A percentile compares a stretch with the other conserved stretches of the same genome.
These are phyloP conservation scores for Selene dorsalis DNA, from an alignment of 2,797 vertebrate species.

Conservation along the genomic window DNA sequence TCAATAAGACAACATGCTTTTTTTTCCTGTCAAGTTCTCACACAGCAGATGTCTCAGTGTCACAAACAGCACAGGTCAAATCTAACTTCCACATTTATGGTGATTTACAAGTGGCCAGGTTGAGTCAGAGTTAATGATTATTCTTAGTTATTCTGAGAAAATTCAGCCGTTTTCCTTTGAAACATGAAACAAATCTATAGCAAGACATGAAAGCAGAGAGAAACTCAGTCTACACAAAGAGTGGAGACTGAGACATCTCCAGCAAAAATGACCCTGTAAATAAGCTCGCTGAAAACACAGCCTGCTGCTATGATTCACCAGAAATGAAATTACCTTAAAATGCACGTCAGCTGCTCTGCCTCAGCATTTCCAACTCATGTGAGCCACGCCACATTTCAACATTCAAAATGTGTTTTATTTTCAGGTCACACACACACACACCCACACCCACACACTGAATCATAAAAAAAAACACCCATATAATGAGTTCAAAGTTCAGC, in stretches of 20 bases:
- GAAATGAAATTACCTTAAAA: conserved; percentile 20
- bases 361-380: conserved; percentile 18
- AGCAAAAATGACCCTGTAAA: conserved; percentile 4
- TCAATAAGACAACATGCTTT: conserved; percentile 8
- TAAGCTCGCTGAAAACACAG: not conserved
- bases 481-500: conserved; percentile 77
- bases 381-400: not conserved
- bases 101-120: not conserved
- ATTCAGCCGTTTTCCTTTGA: not conserved
- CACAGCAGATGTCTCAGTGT: not conserved
- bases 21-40: not conserved
- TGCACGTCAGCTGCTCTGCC: not conserved
- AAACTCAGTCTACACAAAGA: not conserved
- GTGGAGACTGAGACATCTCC: not conserved
- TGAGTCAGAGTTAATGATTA: conserved; percentile 31
- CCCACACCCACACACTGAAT: conserved; percentile 16
- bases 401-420: conserved; percentile 35
- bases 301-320: not conserved
- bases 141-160: not conserved
- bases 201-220: not conserved
- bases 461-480: conserved; percentile 58
- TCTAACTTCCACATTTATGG: too few species aligned
- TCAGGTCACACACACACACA: conserved; percentile 51
- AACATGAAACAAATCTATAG: not conserved
- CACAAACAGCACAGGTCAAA: not conserved